phyloP scores from a whole-genome alignment of 1,140 invertebrate genomes.

The Drosophila parabipectinata region DNA sequence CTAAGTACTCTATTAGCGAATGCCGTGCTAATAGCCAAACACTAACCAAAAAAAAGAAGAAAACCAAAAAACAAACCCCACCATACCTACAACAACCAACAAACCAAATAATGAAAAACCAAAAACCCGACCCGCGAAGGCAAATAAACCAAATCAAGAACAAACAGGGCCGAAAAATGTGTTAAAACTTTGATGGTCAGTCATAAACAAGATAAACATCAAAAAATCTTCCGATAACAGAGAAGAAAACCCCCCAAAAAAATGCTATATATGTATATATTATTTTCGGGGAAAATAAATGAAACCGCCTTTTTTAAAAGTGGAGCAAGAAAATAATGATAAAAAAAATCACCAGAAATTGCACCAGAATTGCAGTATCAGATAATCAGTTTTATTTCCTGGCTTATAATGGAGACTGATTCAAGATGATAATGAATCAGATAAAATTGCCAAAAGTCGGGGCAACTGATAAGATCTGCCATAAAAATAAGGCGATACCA shows the following conservation, averaged over 20 bases:
- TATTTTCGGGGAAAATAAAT: too few relatives aligned
- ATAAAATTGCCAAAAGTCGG: background rate
- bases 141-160: constrained; percentile 26
- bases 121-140: constrained; percentile 10
- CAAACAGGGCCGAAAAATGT: constrained; percentile 39
- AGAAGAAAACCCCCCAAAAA: constrained; percentile 4
- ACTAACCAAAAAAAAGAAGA: background rate
- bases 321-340: background rate
- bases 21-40: constrained; percentile 31
- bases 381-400: background rate
- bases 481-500: background rate
- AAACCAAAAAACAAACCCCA: constrained; percentile 3
- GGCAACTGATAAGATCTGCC: background rate
- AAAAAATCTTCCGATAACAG: constrained; percentile 8
- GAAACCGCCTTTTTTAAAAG: background rate
- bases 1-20: constrained; percentile 44
- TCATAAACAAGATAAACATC: constrained; percentile 41
- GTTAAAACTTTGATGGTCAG: constrained; percentile 48
- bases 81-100: background rate
- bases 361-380: background rate
- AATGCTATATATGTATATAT: background rate
- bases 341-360: background rate
- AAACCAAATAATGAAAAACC: constrained; percentile 27
- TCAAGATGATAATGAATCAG: background rate
- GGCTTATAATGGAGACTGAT: background rate